These are phyloP conservation scores for Mus caroli DNA, from an alignment of 2,797 vertebrate species.

Conservation along the genomic window DNA sequence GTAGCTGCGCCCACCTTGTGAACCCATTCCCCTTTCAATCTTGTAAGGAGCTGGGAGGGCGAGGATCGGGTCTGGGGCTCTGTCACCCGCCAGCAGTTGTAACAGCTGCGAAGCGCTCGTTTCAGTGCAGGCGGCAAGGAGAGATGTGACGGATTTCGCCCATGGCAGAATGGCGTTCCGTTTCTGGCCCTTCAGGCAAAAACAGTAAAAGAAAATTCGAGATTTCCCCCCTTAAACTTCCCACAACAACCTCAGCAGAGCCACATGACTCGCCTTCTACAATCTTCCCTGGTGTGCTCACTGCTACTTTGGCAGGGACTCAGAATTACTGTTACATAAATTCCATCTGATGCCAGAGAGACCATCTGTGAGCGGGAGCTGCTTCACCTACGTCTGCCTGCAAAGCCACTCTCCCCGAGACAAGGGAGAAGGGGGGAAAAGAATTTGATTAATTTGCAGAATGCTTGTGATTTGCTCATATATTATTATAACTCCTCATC, in stretches of 20 bases:
- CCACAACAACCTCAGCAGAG: constrained; percentile 92
- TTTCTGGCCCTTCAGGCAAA: constrained; percentile 91
- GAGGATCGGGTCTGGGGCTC: constrained; percentile 86
- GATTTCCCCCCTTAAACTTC: constrained; percentile 90
- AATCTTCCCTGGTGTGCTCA: constrained; percentile 92
- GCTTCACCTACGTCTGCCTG: constrained; percentile 94
- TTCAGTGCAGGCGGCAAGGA: constrained; percentile 86
- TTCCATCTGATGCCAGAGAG: constrained; percentile 95
- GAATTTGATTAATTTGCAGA: constrained; percentile 96
- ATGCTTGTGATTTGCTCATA: constrained; percentile 96
- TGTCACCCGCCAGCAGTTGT: constrained; percentile 87
- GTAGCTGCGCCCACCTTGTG: constrained; percentile 86
- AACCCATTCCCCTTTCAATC: constrained; percentile 87
- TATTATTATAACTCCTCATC: constrained; percentile 96
- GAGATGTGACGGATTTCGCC: constrained; percentile 89
- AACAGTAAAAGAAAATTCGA: constrained; percentile 89
- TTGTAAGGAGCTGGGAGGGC: constrained; percentile 83
- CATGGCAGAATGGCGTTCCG: constrained; percentile 88
- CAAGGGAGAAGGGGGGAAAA: constrained; percentile 88
- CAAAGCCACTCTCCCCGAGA: constrained; percentile 92
- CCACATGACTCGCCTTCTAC: constrained; percentile 91
- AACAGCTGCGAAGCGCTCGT: constrained; percentile 89
- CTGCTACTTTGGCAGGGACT: constrained; percentile 94
- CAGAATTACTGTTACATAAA: constrained; percentile 96
- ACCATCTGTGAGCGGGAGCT: constrained; percentile 95